These are phyloP conservation scores for Diloba caeruleocephala DNA, from an alignment of 2,888 invertebrate species.

Conservation along the genomic window DNA sequence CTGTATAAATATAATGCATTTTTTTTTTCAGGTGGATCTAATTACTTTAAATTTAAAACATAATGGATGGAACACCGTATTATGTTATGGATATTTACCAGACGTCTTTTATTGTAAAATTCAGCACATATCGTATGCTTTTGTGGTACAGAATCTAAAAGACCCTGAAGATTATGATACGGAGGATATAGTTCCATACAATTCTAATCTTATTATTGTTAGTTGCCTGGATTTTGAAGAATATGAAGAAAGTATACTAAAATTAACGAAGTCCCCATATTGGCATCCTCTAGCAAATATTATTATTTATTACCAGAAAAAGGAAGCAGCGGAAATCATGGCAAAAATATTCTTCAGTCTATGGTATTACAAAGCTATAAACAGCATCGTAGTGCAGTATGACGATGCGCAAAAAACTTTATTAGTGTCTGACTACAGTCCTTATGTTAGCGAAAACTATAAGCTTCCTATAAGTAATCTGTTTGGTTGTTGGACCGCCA, in stretches of 20 bases:
- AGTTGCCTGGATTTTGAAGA: slow-evolving; percentile 62
- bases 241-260: slow-evolving; percentile 68
- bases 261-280: slow-evolving; percentile 62
- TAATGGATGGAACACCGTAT: slow-evolving; percentile 74
- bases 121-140: slow-evolving; percentile 59
- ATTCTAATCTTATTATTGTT: slow-evolving; percentile 69
- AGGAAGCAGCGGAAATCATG: slow-evolving; percentile 48
- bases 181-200: slow-evolving; percentile 66
- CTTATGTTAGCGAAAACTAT: slow-evolving; percentile 66
- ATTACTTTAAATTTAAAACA: slow-evolving; percentile 65
- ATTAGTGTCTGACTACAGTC: slow-evolving; percentile 65
- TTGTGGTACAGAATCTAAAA: slow-evolving; percentile 59
- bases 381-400: slow-evolving; percentile 69
- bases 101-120: slow-evolving; percentile 65
- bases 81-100: slow-evolving; percentile 70
- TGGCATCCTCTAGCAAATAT: slow-evolving; percentile 76
- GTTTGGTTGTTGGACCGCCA: slow-evolving; percentile 73
- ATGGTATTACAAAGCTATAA: slow-evolving; percentile 74
- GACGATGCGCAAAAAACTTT: slow-evolving; percentile 57
- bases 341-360: slow-evolving; percentile 73
- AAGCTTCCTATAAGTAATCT: slow-evolving; percentile 51
- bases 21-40: slow-evolving; percentile 68
- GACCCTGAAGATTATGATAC: slow-evolving; percentile 62
- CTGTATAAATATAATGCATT: too few relatives aligned
- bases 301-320: slow-evolving; percentile 67